Evolutionary conservation across 2,797 vertebrate species (phyloP).

Genomic region (Neosilurus mollespiculum): DNA sequence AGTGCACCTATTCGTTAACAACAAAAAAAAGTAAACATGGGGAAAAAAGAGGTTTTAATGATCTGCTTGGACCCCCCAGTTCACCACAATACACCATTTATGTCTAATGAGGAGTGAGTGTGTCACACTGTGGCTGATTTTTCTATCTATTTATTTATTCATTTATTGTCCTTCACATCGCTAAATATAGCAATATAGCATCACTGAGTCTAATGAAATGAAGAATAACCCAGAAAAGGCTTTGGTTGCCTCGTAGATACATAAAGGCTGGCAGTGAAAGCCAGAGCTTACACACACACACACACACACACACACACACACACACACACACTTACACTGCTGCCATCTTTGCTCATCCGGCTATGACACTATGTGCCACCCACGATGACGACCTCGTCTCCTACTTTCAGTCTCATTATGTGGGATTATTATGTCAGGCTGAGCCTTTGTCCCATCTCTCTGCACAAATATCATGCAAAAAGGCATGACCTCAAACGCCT

Average conservation of each 20-base stretch:
- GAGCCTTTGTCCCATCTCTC: constrained; percentile 70
- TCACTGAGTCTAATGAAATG: constrained; percentile 62
- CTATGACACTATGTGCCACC: constrained; percentile 78
- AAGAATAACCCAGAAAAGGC: constrained; percentile 67
- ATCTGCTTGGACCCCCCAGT: constrained; percentile 66
- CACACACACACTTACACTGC: constrained; percentile 61
- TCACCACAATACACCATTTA: constrained; percentile 79
- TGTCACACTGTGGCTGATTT: constrained; percentile 77
- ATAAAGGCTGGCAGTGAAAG: constrained; percentile 69
- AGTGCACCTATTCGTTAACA: constrained; percentile 76
- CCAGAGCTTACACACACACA: constrained; percentile 60
- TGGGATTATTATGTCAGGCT: constrained; percentile 68
- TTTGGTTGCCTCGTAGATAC: constrained; percentile 66
- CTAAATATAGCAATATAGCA: constrained; percentile 78
- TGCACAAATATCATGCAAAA: constrained; percentile 66
- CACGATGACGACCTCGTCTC: constrained; percentile 70
- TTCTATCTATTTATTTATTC: no score
- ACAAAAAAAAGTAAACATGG: constrained; percentile 78
- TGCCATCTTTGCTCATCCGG: constrained; percentile 66
- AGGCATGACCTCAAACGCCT: constrained; percentile 73
- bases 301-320: constrained; percentile 24
- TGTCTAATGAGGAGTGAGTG: constrained; percentile 80
- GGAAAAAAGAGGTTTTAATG: constrained; percentile 76
- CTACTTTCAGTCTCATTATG: constrained; percentile 75
- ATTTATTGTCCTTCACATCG: constrained; percentile 60